Evolutionary conservation across 2,113 vertebrate species (phyloP), one percentile per base, ranked within the genome.

Genomic region (Buteo buteo): DNA sequence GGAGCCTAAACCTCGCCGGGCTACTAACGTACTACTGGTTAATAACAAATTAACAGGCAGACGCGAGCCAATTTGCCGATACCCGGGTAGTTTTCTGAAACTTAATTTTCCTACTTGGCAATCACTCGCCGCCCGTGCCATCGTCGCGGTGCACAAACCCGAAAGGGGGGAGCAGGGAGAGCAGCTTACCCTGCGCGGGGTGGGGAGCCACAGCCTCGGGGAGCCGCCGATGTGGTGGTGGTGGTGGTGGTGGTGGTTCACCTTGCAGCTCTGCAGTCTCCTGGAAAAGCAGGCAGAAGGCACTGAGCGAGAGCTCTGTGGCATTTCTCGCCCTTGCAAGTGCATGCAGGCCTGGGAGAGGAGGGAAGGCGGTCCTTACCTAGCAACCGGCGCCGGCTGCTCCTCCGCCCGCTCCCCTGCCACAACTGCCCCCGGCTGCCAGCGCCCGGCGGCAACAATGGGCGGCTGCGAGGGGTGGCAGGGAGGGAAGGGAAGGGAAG

Each of bases 391-490:
- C 88, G 70, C 16, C 72, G 67, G 82, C 91, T 49, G 38, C 93
- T 73, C 86, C 92, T 77, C 96, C 94, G 96, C 95, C 85, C 90
- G 97, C 94, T 74, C 91, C 91, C 76, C 81, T 57, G 95, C 97
- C 87, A 91, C 97, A 97, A 92, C 96, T 96, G 86, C 93, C 97
- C 97, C 83, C 96, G 97, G 97, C 98, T 97, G 98, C 98, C 98
- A 97, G 98, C 97, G 97, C 97, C 96, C 96, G 96, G 90, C 98
- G 97, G 98, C 98, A 98, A 99, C 98, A 98, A 99, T 98, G 98
- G 98, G 98, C 98, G 98, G 98, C 98, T 98, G 98, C 90, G 95
- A 96, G 95, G 98, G 98, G 98, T 98, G 98, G 98, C 98, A 97
- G 97, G 97, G 96, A 96, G 97, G 97, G 96, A 90, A 95, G 88